Percentiles rank a stretch among this genome's conserved stretches.
Conservation (phyloP, 2,888 invertebrate genomes). For the Melinaea marsaeus region DNA sequence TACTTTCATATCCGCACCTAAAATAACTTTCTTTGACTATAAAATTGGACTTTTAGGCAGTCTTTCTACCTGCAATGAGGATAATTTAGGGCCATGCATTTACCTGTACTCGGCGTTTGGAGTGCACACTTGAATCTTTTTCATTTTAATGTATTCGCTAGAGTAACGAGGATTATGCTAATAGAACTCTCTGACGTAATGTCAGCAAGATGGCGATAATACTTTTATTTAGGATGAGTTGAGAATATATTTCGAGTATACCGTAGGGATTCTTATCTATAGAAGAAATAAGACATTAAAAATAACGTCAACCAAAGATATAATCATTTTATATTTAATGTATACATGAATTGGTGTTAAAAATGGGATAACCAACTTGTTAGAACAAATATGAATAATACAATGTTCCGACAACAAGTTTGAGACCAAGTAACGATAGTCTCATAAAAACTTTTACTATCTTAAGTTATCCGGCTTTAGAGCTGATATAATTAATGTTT, state of each 20-base stretch:
- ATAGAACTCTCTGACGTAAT: conserved; percentile 9
- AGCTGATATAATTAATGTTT: too few species aligned
- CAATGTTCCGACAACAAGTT: conserved; percentile 5
- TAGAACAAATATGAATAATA: too few species aligned
- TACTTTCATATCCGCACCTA: conserved; percentile 58
- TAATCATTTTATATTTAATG: too few species aligned
- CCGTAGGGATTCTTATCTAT: too few species aligned
- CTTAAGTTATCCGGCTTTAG: conserved; percentile 32
- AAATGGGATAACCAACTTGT: too few species aligned
- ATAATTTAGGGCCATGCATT: conserved; percentile 25
- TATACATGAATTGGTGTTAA: too few species aligned
- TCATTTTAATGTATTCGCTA: conserved; percentile 5
- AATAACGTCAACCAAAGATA: too few species aligned
- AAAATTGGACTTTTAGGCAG: conserved; percentile 54
- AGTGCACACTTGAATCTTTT: conserved; percentile 15
- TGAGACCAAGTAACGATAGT: conserved; percentile 40
- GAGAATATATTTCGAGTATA: background rate
- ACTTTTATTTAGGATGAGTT: conserved; percentile 1
- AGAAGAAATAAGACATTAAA: too few species aligned
- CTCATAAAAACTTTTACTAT: conserved; percentile 67
- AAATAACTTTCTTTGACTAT: conserved; percentile 55
- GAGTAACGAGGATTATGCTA: background rate
- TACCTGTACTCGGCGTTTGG: conserved; percentile 9
- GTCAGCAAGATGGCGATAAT: conserved; percentile 5
- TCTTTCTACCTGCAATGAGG: conserved; percentile 35